A percentile compares a stretch with the other conserved stretches of the same genome.
These are phyloP conservation scores for Cetonia aurata DNA, from an alignment of 2,888 invertebrate genomes.

Conservation along the genomic window DNA sequence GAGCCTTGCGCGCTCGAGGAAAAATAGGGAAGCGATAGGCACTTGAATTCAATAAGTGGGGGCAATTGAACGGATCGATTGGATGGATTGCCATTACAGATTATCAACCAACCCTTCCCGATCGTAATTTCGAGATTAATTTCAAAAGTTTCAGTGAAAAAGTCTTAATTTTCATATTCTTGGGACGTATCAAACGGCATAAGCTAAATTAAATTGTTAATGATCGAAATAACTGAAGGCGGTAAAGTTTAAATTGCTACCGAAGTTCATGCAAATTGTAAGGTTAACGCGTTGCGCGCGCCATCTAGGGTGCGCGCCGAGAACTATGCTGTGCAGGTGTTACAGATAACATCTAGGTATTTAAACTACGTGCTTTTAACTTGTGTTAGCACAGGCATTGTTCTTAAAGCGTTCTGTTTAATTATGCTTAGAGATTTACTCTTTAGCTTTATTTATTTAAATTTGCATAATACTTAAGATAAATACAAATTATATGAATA, in stretches of 20 bases:
- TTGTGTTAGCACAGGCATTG: too few relatives aligned
- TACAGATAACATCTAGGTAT: slow-evolving; percentile 27
- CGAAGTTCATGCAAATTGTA: neutral
- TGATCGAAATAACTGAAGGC: neutral
- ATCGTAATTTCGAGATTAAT: neutral
- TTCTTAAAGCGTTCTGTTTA: too few relatives aligned
- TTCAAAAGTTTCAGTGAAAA: neutral
- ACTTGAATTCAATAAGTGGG: slow-evolving; percentile 31
- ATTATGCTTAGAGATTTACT: too few relatives aligned
- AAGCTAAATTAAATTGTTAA: slow-evolving; percentile 2
- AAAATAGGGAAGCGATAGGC: slow-evolving; percentile 3
- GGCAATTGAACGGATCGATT: neutral
- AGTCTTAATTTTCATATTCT: neutral
- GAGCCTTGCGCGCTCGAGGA: neutral
- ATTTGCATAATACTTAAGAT: too few relatives aligned
- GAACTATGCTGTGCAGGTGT: slow-evolving; percentile 16
- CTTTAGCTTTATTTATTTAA: too few relatives aligned
- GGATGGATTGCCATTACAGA: neutral
- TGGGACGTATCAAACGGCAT: neutral
- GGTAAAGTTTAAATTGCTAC: too few relatives aligned
- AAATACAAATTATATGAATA: too few relatives aligned
- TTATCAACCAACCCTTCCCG: neutral
- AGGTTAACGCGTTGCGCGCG: neutral
- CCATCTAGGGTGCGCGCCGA: slow-evolving; percentile 6
- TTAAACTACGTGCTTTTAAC: slow-evolving; percentile 1